Conservation (phyloP, 2,888 invertebrate species). For the Lymantria monacha region DNA sequence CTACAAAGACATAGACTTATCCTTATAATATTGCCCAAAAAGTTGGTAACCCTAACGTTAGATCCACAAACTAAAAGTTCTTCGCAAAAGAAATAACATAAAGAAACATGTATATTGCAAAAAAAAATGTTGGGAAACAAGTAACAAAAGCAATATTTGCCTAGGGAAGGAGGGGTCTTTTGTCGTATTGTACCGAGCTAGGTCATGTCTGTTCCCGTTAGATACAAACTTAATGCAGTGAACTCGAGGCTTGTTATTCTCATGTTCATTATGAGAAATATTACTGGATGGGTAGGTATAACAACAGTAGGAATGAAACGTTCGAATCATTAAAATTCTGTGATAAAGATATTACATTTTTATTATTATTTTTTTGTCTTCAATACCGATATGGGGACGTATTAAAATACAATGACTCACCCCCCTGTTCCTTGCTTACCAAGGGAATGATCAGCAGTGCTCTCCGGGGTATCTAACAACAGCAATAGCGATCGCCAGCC, state of each 20-base stretch:
- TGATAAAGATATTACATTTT: too few relatives aligned
- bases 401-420: too few relatives aligned
- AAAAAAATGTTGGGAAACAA: constrained; percentile 15
- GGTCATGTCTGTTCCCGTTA: not conserved
- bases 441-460: too few relatives aligned
- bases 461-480: too few relatives aligned
- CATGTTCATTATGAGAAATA: not conserved
- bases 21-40: not conserved
- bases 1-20: too few relatives aligned
- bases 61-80: constrained; percentile 9
- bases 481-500: too few relatives aligned
- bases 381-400: too few relatives aligned
- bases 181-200: not conserved
- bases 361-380: too few relatives aligned
- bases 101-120: constrained; percentile 25
- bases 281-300: not conserved
- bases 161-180: not conserved
- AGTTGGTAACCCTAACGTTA: not conserved
- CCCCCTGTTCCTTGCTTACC: too few relatives aligned
- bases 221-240: not conserved
- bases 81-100: constrained; percentile 13
- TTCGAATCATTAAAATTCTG: not conserved
- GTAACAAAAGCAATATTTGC: constrained; percentile 23
- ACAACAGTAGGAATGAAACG: not conserved
- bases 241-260: not conserved